phyloP scores from a whole-genome alignment of 2,888 invertebrate species.

The Synergus umbraculus region DNA sequence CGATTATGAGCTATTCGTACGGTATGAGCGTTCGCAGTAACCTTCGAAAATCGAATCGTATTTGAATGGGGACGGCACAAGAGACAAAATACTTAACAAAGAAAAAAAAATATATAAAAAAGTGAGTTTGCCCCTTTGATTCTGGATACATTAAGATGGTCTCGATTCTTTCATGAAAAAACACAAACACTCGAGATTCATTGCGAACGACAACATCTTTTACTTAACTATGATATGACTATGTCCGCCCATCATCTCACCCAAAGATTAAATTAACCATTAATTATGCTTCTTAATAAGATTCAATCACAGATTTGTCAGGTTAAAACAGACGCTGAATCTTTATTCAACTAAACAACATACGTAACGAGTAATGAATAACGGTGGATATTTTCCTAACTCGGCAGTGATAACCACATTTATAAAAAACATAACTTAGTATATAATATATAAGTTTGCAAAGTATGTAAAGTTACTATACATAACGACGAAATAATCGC shows the following conservation, averaged over 20 bases:
- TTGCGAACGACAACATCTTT: slow-evolving; percentile 63
- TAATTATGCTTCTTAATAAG: slow-evolving; percentile 62
- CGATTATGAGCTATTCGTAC: slow-evolving; percentile 66
- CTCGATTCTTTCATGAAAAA: slow-evolving; percentile 26
- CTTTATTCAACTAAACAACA: slow-evolving; percentile 64
- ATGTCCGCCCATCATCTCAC: slow-evolving; percentile 73
- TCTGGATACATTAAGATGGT: slow-evolving; percentile 25
- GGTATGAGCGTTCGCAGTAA: slow-evolving; percentile 65
- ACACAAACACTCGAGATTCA: slow-evolving; percentile 58
- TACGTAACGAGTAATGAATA: slow-evolving; percentile 51
- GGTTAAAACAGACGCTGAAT: slow-evolving; percentile 61
- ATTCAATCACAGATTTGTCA: slow-evolving; percentile 70
- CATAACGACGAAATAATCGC: slow-evolving; percentile 53
- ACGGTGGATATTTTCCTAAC: slow-evolving; percentile 46
- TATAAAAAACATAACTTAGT: slow-evolving; percentile 46
- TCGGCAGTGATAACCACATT: slow-evolving; percentile 45
- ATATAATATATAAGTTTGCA: slow-evolving; percentile 51
- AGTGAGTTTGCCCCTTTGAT: slow-evolving; percentile 19
- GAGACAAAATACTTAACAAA: slow-evolving; percentile 17
- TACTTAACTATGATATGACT: slow-evolving; percentile 74
- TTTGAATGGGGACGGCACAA: slow-evolving; percentile 42
- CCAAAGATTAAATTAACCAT: slow-evolving; percentile 58
- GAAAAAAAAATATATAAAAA: neutral
- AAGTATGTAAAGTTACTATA: slow-evolving; percentile 47
- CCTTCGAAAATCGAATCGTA: slow-evolving; percentile 42